Evolutionary conservation across 2,113 vertebrate genomes (phyloP), one percentile per base, ranked within the genome.

Genomic region (Silurus asotus): DNA sequence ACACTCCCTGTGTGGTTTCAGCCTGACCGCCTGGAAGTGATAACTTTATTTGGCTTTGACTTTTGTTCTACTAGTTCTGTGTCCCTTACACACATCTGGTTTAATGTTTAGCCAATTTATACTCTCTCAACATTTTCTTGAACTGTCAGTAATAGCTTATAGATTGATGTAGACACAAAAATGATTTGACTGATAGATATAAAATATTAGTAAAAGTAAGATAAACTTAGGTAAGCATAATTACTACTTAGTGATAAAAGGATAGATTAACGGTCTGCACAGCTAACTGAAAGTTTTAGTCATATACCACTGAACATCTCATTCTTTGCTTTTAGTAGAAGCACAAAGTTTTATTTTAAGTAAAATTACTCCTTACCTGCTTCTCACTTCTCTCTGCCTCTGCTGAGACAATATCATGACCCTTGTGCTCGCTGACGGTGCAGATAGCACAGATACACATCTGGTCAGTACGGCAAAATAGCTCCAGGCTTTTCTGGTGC

Each of bases 401-500:
- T 8, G 95, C 95, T 17, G 94, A 95, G 74, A 95, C 94, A 0
- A 95, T 95, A 90, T 95, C 94, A 23, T 96, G 95, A 56, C 94
- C 94, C 70, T 86, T 92, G 92, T 96, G 95, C 61, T 96, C 95
- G 55, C 94, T 95, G 92, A 96, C 94, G 0, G 95, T 95, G 92
- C 96, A 96, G 83, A 96, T 88, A 11, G 87, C 28, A 4, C 96
- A 97, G 91, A 96, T 90, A 49, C 89, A 95, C 89, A 87, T 92
- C 58, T 91, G 91, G 15, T 97, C 95, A 0, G 91, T 86, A 51
- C 92, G 91, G 86, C 96, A 96, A 93, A 95, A 96, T 49, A 94
- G 94, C 88, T 97, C 96, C 92, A 96, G 90, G 81, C 93, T 90
- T 88, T 94, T 95, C 91, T 96, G 91, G 59, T 96, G 96, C 90